These are phyloP conservation scores for Cyanoderma ruficeps DNA, from an alignment of 2,113 vertebrate species.

Conservation along the genomic window DNA sequence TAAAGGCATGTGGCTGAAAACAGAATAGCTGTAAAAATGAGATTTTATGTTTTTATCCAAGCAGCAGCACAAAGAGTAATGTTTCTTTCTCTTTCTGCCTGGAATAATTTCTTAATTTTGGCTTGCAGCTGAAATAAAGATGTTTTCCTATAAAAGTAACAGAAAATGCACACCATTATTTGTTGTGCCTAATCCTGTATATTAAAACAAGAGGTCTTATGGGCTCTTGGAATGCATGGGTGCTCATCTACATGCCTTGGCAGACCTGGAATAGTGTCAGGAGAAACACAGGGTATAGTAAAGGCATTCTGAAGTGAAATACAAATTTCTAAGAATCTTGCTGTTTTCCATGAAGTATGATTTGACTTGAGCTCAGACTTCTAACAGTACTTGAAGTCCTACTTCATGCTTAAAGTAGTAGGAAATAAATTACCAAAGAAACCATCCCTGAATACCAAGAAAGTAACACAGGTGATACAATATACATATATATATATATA, in stretches of 20 bases:
- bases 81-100: background rate
- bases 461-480: background rate
- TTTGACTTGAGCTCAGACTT: background rate
- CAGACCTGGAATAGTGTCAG: background rate
- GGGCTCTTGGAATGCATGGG: background rate
- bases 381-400: background rate
- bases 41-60: background rate
- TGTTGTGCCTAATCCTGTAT: background rate
- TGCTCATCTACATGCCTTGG: background rate
- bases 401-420: background rate
- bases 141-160: background rate
- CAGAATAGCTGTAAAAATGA: background rate
- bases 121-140: background rate
- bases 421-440: slow-evolving; percentile 17
- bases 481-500: background rate
- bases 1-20: background rate
- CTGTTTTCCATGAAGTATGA: background rate
- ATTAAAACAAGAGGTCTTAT: background rate
- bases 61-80: background rate
- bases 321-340: background rate
- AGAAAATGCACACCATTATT: background rate
- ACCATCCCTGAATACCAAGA: background rate
- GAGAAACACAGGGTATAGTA: accelerated
- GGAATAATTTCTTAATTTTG: background rate
- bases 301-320: background rate